A percentile compares a stretch with the other conserved stretches of the same genome.
These are phyloP conservation scores for Watsonalla binaria DNA, from an alignment of 2,888 invertebrate genomes.

Conservation along the genomic window DNA sequence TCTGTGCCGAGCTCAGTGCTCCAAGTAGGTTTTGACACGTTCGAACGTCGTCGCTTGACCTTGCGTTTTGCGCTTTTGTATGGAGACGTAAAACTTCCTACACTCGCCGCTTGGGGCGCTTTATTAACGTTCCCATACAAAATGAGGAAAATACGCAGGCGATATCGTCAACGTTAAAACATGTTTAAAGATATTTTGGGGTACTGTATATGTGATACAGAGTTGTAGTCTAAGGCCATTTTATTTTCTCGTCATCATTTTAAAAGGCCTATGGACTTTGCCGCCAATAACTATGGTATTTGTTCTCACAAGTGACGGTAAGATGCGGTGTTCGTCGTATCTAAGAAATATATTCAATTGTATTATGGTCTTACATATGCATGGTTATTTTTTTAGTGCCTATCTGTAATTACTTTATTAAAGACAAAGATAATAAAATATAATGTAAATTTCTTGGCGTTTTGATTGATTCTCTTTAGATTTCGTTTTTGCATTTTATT, in stretches of 20 bases:
- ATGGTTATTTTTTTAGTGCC: constrained; percentile 79
- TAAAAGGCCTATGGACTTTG: constrained; percentile 23
- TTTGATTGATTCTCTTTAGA: constrained; percentile 22
- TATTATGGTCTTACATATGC: constrained; percentile 76
- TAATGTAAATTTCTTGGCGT: constrained; percentile 62
- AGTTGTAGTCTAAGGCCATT: neutral
- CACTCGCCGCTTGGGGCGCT: too few relatives aligned
- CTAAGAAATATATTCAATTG: constrained; percentile 70
- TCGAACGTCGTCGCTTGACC: too few relatives aligned
- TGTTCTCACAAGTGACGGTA: constrained; percentile 22
- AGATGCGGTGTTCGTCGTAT: constrained; percentile 62
- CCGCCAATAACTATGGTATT: constrained; percentile 4
- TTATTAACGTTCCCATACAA: too few relatives aligned
- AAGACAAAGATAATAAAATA: constrained; percentile 79
- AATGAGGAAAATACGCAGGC: too few relatives aligned
- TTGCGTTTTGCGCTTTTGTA: too few relatives aligned
- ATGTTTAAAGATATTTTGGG: too few relatives aligned
- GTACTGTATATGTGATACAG: too few relatives aligned
- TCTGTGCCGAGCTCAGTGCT: too few relatives aligned
- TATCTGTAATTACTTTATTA: constrained; percentile 79
- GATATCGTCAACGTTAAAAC: too few relatives aligned
- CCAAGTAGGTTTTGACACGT: too few relatives aligned
- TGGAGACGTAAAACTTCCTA: too few relatives aligned
- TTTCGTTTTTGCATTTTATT: too few relatives aligned
- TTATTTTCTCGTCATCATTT: constrained; percentile 15